Evolutionary conservation across 2,888 invertebrate species (phyloP).

Genomic region (Harpagoxenus sublaevis): DNA sequence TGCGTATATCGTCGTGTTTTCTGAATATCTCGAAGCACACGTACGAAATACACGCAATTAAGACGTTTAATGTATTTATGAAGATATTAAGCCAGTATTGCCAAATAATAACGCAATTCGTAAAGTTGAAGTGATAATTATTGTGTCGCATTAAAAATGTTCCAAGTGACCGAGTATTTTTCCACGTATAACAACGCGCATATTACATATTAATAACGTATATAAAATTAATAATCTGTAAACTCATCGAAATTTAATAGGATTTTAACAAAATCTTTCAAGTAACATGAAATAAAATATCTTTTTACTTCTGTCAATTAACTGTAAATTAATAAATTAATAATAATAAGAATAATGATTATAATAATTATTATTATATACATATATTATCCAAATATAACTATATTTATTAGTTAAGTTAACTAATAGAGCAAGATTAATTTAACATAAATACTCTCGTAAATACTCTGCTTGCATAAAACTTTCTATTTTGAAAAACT

Average conservation of each 20-base stretch:
- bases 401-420: background rate
- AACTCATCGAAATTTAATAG: background rate
- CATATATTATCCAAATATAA: background rate
- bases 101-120: background rate
- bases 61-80: background rate
- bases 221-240: background rate
- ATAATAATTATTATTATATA: no score
- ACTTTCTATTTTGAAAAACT: background rate
- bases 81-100: constrained; percentile 1
- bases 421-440: background rate
- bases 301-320: background rate
- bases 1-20: background rate
- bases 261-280: background rate
- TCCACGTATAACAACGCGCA: background rate
- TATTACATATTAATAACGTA: no score
- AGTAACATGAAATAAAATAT: background rate
- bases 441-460: background rate
- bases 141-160: background rate
- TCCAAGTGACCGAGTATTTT: background rate
- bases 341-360: no score
- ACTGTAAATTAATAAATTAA: background rate
- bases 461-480: background rate
- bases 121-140: constrained; percentile 10
- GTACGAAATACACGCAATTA: background rate
- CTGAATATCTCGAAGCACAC: background rate